These are phyloP conservation scores for Trachops cirrhosus DNA, from an alignment of 2,797 vertebrate genomes.

Conservation along the genomic window DNA sequence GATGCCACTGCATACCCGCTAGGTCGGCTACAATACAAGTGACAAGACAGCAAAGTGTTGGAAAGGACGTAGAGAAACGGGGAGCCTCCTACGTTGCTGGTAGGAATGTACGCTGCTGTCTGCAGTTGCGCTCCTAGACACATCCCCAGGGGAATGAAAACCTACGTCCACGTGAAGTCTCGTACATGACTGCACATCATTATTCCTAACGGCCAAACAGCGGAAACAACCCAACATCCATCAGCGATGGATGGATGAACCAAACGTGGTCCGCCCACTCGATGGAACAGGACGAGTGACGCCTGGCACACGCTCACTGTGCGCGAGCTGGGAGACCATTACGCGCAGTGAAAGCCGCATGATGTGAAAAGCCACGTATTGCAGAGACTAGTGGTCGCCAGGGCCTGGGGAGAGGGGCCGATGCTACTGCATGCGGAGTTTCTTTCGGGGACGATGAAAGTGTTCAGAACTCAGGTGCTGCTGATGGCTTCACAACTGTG, in stretches of 20 bases:
- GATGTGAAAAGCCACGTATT: neutral
- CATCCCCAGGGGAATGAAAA: neutral
- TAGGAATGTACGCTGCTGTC: neutral
- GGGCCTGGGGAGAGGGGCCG: neutral
- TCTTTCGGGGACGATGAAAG: neutral
- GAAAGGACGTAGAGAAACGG: neutral
- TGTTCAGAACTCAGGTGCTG: neutral
- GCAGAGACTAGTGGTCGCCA: neutral
- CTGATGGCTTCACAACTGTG: neutral
- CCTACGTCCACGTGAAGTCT: neutral
- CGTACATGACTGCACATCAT: accelerated
- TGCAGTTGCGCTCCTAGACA: too few species aligned
- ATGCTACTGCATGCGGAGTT: neutral
- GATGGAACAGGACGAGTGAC: neutral
- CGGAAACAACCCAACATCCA: neutral
- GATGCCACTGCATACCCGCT: accelerated
- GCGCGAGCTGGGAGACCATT: neutral
- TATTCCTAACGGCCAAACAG: neutral
- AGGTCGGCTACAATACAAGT: neutral
- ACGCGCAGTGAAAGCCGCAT: neutral
- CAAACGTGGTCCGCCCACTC: neutral
- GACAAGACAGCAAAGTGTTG: neutral
- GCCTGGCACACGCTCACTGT: accelerated
- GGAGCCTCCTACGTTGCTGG: neutral
- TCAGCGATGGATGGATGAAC: neutral